Percentiles rank a stretch among this genome's conserved stretches.
phyloP scores from a whole-genome alignment of 1,140 invertebrate species.

The Drosophila tani region DNA sequence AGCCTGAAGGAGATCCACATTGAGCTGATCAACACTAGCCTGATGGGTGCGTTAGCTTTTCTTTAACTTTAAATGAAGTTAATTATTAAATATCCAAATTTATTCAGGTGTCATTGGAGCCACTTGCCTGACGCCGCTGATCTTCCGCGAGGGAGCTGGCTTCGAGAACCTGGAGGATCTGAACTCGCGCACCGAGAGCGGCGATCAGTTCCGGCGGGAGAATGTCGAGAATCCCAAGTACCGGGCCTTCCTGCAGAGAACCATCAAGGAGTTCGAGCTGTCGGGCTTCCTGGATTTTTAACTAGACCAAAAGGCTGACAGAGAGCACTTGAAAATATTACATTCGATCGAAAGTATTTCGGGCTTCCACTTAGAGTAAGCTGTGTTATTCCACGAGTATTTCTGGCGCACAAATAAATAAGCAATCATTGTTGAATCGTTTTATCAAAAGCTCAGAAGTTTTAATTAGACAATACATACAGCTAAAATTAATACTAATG shows the following conservation, averaged over 20 bases:
- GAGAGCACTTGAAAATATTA: neutral
- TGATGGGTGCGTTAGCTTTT: slow-evolving; percentile 58
- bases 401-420: slow-evolving; percentile 20
- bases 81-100: neutral
- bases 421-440: slow-evolving; percentile 1
- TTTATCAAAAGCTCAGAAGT: neutral
- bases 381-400: slow-evolving; percentile 5
- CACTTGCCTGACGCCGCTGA: slow-evolving; percentile 78
- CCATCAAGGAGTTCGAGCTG: slow-evolving; percentile 80
- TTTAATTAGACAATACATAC: neutral
- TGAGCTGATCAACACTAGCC: slow-evolving; percentile 76
- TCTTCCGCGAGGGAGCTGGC: slow-evolving; percentile 70
- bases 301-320: neutral
- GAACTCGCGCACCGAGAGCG: slow-evolving; percentile 67
- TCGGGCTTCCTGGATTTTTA: slow-evolving; percentile 76
- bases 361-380: slow-evolving; percentile 37
- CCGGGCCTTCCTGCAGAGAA: slow-evolving; percentile 75
- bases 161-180: slow-evolving; percentile 75
- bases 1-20: slow-evolving; percentile 79
- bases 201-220: slow-evolving; percentile 70
- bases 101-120: slow-evolving; percentile 79
- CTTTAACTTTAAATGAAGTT: neutral
- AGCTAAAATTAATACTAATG: neutral
- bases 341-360: slow-evolving; percentile 20
- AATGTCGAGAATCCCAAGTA: slow-evolving; percentile 83